Evolutionary conservation across 2,888 invertebrate genomes (phyloP).

Genomic region (Drosophila setosimentum): DNA sequence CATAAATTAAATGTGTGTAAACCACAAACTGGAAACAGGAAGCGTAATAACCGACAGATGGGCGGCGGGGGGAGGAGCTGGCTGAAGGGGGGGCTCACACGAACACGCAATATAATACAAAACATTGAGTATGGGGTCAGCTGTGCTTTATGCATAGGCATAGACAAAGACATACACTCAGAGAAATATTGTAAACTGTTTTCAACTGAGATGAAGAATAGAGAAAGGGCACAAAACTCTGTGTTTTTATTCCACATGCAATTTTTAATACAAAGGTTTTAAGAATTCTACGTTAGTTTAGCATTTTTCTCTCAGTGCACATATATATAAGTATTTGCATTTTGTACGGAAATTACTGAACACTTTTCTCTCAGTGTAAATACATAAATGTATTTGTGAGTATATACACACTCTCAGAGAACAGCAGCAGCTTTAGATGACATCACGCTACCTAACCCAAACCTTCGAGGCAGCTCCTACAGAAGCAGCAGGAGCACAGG

Average conservation of each 20-base stretch:
- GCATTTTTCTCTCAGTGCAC: not conserved
- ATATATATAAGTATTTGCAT: not conserved
- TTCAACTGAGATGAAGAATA: not conserved
- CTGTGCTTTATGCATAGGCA: constrained; percentile 16
- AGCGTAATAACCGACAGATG: constrained; percentile 19
- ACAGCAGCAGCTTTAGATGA: constrained; percentile 66
- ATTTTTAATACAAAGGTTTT: not conserved
- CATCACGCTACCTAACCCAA: constrained; percentile 65
- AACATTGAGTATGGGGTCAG: constrained; percentile 41
- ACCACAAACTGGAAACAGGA: constrained; percentile 31
- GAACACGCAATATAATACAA: constrained; percentile 54
- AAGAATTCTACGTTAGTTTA: not conserved
- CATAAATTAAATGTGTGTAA: constrained; percentile 27
- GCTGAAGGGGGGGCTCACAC: not conserved
- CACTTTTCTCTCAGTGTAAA: not conserved
- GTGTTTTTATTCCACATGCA: not conserved
- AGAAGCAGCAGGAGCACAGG: constrained; percentile 29
- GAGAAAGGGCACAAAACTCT: not conserved
- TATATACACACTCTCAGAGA: constrained; percentile 26
- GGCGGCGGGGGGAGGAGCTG: not conserved
- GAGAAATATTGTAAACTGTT: not conserved
- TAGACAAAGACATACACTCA: constrained; percentile 11
- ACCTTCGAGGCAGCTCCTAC: not conserved
- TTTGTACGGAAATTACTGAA: not conserved
- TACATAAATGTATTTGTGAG: not conserved